Evolutionary conservation across 2,113 vertebrate genomes (phyloP).

Genomic region (Apteryx owenii): DNA sequence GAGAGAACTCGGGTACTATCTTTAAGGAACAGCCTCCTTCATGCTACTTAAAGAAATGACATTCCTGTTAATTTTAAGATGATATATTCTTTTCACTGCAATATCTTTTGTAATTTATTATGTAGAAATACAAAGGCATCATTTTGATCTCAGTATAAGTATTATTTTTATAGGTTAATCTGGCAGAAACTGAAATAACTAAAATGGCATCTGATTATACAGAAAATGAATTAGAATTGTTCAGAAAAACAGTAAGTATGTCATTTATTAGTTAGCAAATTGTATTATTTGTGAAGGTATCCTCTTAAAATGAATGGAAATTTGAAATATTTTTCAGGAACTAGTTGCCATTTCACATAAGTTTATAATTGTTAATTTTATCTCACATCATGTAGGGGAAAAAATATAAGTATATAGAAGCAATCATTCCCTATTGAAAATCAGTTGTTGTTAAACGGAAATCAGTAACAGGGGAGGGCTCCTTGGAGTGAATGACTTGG

Average conservation of each 20-base stretch:
- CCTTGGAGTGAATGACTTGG: not conserved
- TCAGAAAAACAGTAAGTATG: slow-evolving; percentile 90
- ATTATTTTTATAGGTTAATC: slow-evolving; percentile 84
- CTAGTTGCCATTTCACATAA: not conserved
- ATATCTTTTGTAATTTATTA: not conserved
- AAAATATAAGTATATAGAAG: not conserved
- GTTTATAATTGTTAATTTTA: not conserved
- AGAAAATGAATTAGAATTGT: slow-evolving; percentile 94
- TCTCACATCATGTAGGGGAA: not conserved
- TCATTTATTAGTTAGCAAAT: not conserved
- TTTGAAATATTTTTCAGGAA: not conserved
- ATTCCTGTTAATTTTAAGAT: not conserved
- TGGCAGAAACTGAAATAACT: slow-evolving; percentile 88
- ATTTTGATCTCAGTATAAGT: not conserved
- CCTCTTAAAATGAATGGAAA: not conserved
- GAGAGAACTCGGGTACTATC: not conserved
- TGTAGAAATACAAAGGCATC: not conserved
- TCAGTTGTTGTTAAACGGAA: not conserved
- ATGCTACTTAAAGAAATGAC: not conserved
- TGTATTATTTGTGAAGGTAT: not conserved
- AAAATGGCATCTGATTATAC: slow-evolving; percentile 93
- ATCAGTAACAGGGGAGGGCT: not conserved
- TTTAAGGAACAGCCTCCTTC: not conserved
- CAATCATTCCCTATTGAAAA: not conserved
- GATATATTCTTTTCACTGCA: not conserved